Base-by-base conservation (phyloP, 2,797 vertebrate species). In the Aeoliscus strigatus region DNA sequence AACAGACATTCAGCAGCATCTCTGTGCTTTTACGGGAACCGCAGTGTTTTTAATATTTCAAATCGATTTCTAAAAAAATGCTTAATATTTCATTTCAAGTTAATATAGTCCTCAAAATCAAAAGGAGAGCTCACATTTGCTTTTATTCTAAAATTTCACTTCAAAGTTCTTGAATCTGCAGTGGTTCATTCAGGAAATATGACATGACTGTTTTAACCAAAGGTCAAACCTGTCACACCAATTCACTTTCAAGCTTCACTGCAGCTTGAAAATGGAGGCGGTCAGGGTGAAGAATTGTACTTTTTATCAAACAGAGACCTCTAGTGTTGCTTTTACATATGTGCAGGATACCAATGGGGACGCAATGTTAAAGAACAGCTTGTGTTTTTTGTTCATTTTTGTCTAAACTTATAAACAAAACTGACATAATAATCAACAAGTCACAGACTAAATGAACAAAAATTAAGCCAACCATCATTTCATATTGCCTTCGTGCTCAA, bases 291-390 rank as follows among this genome's bases (percentile, higher is more conserved):
- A 11, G 2, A 17, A 11, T 13, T 3, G 2, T 12, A 31, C 8
- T 51, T 38, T 15, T 39, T 1, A 34, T 77, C 55, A 33, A 27
- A 68, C 31, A 66, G 43, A 21, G 79, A 70, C 80, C 67, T 50
- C 83, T 80, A 77, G 73, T 74, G 83, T 27, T 60, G 0, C 1
- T 9, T 37, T 45, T 1, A 5, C 30, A 37, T 11, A 38, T 0
- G 5, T 53, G 51, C 57, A 58, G 8, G 17, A 13, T n/a, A 5
- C 13, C 8, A 14, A 12, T 17, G 7, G 2, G 3, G 14, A 31
- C 14, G 28, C 6, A 7, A 7, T 25, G 6, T 9, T 3, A 25
- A 25, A 3, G 18, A 21, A 21, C 18, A 3, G 18, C 6, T 21
- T 3, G 3, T 6, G 18, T 21, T 21, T 6, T 21, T n/a, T n/a